These are phyloP conservation scores for Chamaea fasciata DNA, from an alignment of 2,113 vertebrate genomes.

Conservation along the genomic window DNA sequence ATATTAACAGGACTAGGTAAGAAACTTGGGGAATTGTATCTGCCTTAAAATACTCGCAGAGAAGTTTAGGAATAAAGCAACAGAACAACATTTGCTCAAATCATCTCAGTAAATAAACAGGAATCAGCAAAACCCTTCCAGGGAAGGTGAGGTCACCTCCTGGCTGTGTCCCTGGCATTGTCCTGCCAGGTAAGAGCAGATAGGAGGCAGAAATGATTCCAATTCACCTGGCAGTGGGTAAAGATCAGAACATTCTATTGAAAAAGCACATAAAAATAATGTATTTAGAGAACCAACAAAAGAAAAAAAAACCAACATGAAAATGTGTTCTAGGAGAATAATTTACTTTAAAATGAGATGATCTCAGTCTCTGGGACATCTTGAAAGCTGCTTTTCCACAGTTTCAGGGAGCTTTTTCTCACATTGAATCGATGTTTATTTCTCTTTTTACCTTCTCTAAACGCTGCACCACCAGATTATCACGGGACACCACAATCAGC, in stretches of 20 bases:
- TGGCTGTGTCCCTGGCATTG: not conserved
- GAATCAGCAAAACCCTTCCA: not conserved
- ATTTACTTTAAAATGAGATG: not conserved
- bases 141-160: not conserved
- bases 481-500: accelerated
- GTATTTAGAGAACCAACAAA: not conserved
- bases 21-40: not conserved
- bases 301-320: not conserved
- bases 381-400: not conserved
- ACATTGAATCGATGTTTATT: not conserved
- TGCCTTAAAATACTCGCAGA: not conserved
- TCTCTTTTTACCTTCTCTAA: not conserved
- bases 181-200: not conserved
- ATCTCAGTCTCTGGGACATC: not conserved
- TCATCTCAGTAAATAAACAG: not conserved
- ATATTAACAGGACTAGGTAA: not conserved
- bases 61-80: not conserved
- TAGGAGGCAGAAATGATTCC: not conserved
- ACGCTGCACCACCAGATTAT: not conserved
- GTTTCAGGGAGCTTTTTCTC: not conserved
- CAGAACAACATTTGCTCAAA: not conserved
- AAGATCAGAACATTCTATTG: not conserved
- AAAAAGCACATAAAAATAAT: not conserved
- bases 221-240: not conserved
- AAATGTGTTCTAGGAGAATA: not conserved